Base-by-base conservation (phyloP, 92 coral and sea anemone genomes). In the Galaxea fascicularis region DNA sequence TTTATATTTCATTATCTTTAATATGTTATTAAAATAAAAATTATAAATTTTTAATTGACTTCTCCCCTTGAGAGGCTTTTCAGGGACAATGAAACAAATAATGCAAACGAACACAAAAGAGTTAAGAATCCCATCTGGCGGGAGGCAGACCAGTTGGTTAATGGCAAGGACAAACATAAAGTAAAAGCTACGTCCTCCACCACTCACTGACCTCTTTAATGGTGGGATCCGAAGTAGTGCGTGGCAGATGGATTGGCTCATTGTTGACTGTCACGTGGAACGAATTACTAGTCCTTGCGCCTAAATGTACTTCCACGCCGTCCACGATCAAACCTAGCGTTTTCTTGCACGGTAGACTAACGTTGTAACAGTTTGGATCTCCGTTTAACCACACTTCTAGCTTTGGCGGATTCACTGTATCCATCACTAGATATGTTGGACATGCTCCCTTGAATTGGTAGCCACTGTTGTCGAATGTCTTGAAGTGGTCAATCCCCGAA, bases 401-500 rank as follows among this genome's bases (percentile, higher is more conserved):
- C 4, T 66, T 45, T 1, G 81, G 56, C 5, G 87, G 78, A 63
- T 66, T 71, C 69, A 81, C 71, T 6, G 89, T 90, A 66, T 94
- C 94, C 74, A 86, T 84, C 22, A 94, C 91, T 81, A 94, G 83
- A 52, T 74, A 86, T 68, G 92, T 88, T 9, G 92, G 66, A 79
- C 98, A 95, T 0, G 90, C 45, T 0, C 98, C 98, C 57, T 84
- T 82, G 82, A 77, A 95, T 67, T 86, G 80, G 93, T 91, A 95
- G 25, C 82, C 92, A 41, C 88, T 90, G 89, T 94, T 92, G 89
- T 95, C 98, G 47, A 95, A 95, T 9, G 98, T 94, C 70, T 91
- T 89, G 86, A 90, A 86, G 74, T 94, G 98, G 1, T 94, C 98
- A 44, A 90, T 84, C 4, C 98, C 98, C 63, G 76, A 86, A 14